Base-by-base conservation (phyloP, 2,888 invertebrate species). In the Phortica okadai region DNA sequence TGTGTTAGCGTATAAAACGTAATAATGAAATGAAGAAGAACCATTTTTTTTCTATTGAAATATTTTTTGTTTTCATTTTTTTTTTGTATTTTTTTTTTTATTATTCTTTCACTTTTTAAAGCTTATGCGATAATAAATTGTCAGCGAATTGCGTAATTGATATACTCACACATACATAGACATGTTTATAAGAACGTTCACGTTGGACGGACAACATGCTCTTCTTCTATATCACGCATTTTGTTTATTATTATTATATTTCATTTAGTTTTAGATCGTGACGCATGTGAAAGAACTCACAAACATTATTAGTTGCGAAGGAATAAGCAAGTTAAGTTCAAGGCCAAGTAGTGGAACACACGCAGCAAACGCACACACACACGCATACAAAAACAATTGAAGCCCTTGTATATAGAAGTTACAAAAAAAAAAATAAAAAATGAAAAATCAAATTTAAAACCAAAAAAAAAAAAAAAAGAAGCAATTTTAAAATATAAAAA, bases 81-180 rank as follows among this genome's bases (percentile, higher is more conserved):
- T 54, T 0, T 54, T 54, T n/a, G 54, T 54, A n/a, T 56, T n/a
- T 56, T 56, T 56, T 56, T 56, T 56, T 56, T 59, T 21, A 59
- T 21, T 8, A 21, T n/a, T 59, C 16, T 59, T n/a, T 59, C 16
- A 16, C 16, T 59, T 59, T 59, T 59, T 45, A 21, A 69, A 14
- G 21, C 25, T 21, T 58, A 56, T 67, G 14, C 6, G n/a, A 33
- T 41, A 14, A 45, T 45, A 58, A 58, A 72, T 58, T 58, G 58
- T 58, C 16, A 76, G 75, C 59, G 78, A 79, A 84, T 85, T 85
- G 86, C 88, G 86, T 84, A 87, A 85, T 84, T 86, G 80, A 81
- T 82, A 84, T 82, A 25, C 56, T n/a, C 56, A 59, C 2, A n/a
- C n/a, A 11, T 16, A 59, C 59, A 59, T 16, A 59, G 10, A 4